Evolutionary conservation across 2,888 invertebrate species (phyloP).

Genomic region (Spialia ferax): DNA sequence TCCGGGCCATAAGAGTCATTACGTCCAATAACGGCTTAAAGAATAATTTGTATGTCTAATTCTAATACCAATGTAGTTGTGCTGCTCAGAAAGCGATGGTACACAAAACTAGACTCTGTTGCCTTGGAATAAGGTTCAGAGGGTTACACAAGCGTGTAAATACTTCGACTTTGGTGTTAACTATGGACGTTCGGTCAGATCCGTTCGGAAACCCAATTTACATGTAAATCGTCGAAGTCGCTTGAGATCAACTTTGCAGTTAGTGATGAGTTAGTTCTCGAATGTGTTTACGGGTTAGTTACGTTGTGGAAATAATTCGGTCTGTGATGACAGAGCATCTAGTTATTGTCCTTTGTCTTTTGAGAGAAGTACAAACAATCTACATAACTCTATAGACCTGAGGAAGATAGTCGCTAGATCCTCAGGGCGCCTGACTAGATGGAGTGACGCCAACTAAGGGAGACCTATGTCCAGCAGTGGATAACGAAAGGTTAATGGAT

Average conservation of each 20-base stretch:
- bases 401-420: too few relatives aligned
- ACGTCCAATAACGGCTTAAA: slow-evolving; percentile 26
- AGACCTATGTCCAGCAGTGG: too few relatives aligned
- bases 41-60: slow-evolving; percentile 48
- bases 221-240: slow-evolving; percentile 80
- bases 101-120: slow-evolving; percentile 34
- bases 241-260: slow-evolving; percentile 74
- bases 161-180: slow-evolving; percentile 56
- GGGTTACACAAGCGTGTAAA: slow-evolving; percentile 13
- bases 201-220: slow-evolving; percentile 79
- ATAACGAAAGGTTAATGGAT: too few relatives aligned
- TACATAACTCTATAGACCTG: too few relatives aligned
- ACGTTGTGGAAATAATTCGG: slow-evolving; percentile 33
- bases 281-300: slow-evolving; percentile 37
- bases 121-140: slow-evolving; percentile 26
- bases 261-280: slow-evolving; percentile 55
- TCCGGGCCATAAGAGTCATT: slow-evolving; percentile 34
- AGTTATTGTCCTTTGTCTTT: not conserved
- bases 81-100: not conserved
- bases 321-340: not conserved
- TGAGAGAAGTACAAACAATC: too few relatives aligned
- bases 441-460: too few relatives aligned
- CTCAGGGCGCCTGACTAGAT: too few relatives aligned
- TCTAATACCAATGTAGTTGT: slow-evolving; percentile 41
- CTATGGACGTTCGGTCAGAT: slow-evolving; percentile 73